Base-by-base conservation (phyloP, 2,888 invertebrate species). In the Eupithecia exiguata region DNA sequence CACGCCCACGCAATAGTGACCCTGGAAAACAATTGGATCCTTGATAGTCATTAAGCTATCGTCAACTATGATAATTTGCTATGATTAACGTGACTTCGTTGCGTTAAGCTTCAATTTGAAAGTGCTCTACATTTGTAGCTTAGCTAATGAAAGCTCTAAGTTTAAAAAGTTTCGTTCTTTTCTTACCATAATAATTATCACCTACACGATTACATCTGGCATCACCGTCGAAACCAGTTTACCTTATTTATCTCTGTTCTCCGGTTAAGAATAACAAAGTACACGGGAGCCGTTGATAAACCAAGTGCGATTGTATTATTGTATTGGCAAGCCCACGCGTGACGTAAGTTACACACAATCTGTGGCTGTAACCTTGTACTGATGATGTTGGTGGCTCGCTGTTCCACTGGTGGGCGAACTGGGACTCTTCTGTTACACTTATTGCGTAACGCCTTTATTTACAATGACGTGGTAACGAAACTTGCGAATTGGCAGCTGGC, bases 361-460 rank as follows among this genome's bases (percentile, higher is more conserved):
- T 79, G 82, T 79, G 71, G 65, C 84, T 80, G 84, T 89, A 90
- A 92, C 92, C 92, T 92, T 92, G 92, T 86, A 79, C 78, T 80
- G 25, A 53, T 81, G 81, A 80, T 86, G 84, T 86, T 91, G 89
- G 88, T 90, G 89, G 90, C 89, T 88, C 79, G 85, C 90, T 91
- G 86, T 21, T 65, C 58, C 63, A 36, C 81, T 79, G 83, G 91
- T 92, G 88, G 92, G 92, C 87, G 90, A 86, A 86, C 86, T 86
- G 87, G 87, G 88, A 87, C 83, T 84, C 83, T 84, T 83, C 86
- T 86, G 85, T 88, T 87, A 87, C 86, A 87, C 82, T 84, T 77
- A 82, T 91, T 91, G 88, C 87, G 88, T 89, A 92, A 92, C 84
- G 78, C 80, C 86, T n/a, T n/a, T 86, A 88, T 89, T 87, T 75